A percentile compares a stretch with the other conserved stretches of the same genome.
Conservation (phyloP, 2,797 vertebrate species). For the Gastrophryne carolinensis region DNA sequence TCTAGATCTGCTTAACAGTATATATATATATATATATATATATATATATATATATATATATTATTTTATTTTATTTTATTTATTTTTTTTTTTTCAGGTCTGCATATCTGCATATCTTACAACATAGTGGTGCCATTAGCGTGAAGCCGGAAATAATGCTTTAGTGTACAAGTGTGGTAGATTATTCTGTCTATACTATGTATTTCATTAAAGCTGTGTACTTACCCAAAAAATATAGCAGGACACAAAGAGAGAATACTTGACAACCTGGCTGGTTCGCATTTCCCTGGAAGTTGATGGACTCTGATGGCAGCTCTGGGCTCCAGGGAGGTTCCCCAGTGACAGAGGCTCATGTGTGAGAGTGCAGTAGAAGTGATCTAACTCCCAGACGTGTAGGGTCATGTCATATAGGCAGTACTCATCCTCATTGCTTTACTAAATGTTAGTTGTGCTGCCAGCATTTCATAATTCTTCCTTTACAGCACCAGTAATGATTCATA, state of each 20-base stretch:
- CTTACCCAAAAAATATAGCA: conserved; percentile 61
- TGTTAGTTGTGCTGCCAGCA: neutral
- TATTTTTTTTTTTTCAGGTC: too few relatives aligned
- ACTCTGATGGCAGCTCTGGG: neutral
- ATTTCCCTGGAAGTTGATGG: conserved; percentile 21
- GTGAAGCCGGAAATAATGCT: too few relatives aligned
- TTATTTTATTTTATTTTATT: too few relatives aligned
- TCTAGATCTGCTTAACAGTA: too few relatives aligned
- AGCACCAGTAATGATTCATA: neutral
- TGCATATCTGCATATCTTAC: too few relatives aligned
- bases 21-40: too few relatives aligned
- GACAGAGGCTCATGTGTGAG: conserved; percentile 8
- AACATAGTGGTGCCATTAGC: too few relatives aligned
- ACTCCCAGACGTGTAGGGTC: conserved; percentile 35
- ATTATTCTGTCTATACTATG: too few relatives aligned
- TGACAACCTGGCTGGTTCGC: conserved; percentile 53
- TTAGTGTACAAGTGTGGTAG: too few relatives aligned
- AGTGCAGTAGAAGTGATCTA: conserved; percentile 12
- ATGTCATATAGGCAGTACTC: conserved; percentile 5
- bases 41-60: too few relatives aligned
- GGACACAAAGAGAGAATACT: conserved; percentile 55
- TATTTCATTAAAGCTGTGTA: neutral
- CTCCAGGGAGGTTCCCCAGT: neutral
- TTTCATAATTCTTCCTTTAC: neutral
- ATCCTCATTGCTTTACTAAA: neutral